Base-by-base conservation (phyloP, 2,797 vertebrate species). In the Gallinago nigripennis region DNA sequence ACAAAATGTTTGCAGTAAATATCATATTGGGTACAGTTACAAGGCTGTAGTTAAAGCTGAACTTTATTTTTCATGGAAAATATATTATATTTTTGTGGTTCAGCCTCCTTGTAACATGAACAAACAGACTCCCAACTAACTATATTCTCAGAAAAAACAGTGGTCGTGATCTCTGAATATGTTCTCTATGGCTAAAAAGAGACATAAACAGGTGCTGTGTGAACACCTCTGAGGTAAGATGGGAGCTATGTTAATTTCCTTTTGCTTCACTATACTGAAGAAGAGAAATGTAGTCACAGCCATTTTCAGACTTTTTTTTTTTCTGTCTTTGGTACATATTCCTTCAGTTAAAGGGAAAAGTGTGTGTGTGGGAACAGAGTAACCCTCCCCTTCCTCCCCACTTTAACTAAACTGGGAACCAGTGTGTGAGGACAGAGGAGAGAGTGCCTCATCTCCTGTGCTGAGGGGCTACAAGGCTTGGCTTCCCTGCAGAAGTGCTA, bases 361-460 rank as follows among this genome's bases (percentile, higher is more conserved):
- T 2, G 1, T 0, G 0, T 19, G 1, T 21, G 5, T 41, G 11
- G 28, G n/a, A 73, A 48, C 11, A 73, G 6, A 0, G 2, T 25
- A 53, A 30, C 27, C 16, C 27, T 31, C 11, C 18, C 7, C 7
- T 12, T n/a, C 12, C 14, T 5, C 2, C 8, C 69, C 18, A 4
- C 25, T 51, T 23, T 69, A 84, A 17, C 7, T 41, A 27, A 69
- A 39, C 15, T 48, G n/a, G 1, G 17, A 63, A 43, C 3, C 15
- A 30, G 11, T 6, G 1, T 24, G 4, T 25, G 39, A 53, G 25
- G 19, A 48, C 4, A 28, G 53, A 72, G 11, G 6, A 37, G 7
- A 31, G 2, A 3, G 25, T 54, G 11, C 64, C 41, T 53, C 37
- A 21, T 30, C 33, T 82, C 19, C 39, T 46, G 12, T 4, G 16